Evolutionary conservation across 2,113 vertebrate genomes (phyloP).

Genomic region (Vicugna pacos): DNA sequence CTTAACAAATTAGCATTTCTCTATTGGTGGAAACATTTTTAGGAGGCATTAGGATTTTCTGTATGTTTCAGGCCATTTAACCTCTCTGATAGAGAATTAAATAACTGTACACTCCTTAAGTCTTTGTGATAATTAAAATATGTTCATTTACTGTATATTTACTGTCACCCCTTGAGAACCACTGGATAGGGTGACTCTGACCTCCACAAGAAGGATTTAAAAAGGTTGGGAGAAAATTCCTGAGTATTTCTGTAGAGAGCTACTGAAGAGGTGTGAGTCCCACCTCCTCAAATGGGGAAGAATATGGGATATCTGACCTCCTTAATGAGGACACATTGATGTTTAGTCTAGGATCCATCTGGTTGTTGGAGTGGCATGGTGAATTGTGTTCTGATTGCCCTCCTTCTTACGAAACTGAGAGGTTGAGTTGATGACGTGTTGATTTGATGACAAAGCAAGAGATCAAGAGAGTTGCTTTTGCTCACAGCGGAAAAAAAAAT

Average conservation of each 20-base stretch:
- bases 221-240: background rate
- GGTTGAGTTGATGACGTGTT: background rate
- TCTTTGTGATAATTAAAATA: background rate
- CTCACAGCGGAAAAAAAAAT: no score
- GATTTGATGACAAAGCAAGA: background rate
- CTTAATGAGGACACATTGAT: background rate
- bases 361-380: background rate
- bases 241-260: background rate
- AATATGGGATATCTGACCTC: fast-evolving
- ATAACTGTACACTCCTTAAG: background rate
- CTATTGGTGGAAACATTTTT: background rate
- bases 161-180: background rate
- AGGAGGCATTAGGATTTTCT: background rate
- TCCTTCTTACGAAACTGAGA: background rate
- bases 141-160: background rate
- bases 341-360: background rate
- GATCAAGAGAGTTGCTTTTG: background rate
- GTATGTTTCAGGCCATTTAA: background rate
- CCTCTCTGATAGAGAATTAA: background rate
- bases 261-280: background rate
- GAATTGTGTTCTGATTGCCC: background rate
- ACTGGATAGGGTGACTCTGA: background rate
- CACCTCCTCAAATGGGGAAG: background rate
- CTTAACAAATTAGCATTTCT: background rate
- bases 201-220: background rate